Evolutionary conservation across 2,888 invertebrate species (phyloP).

Genomic region (Trissonchulus latispiculum): DNA sequence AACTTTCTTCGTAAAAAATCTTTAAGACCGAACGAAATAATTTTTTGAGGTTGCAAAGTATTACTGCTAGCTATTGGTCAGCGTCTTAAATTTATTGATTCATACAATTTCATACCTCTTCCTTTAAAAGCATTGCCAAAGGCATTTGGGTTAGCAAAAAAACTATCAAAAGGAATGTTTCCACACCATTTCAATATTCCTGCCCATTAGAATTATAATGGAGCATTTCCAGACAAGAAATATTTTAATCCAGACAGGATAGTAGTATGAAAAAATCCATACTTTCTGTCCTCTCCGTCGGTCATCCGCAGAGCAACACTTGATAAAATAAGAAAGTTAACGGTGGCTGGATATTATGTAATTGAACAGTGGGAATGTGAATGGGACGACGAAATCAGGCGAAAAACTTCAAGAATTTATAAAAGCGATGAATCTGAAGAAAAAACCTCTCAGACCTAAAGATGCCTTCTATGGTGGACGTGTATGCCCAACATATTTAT

Average conservation of each 20-base stretch:
- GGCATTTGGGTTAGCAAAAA: conserved; percentile 16
- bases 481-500: conserved; percentile 33
- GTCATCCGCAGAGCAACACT: neutral
- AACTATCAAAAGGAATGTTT: conserved; percentile 16
- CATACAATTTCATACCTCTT: conserved; percentile 17
- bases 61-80: conserved; percentile 12
- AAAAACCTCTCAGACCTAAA: neutral
- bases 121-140: conserved; percentile 18
- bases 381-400: conserved; percentile 17
- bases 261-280: neutral
- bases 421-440: neutral
- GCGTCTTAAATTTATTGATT: conserved; percentile 19
- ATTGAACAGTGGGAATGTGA: conserved; percentile 32
- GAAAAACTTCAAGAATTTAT: neutral
- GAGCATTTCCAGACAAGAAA: conserved; percentile 17
- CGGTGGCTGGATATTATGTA: conserved; percentile 25
- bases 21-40: neutral
- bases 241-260: neutral
- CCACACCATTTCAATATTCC: conserved; percentile 22
- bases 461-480: conserved; percentile 35
- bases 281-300: neutral
- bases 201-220: neutral
- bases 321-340: neutral
- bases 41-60: conserved; percentile 19
- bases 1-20: conserved; percentile 5